These are phyloP conservation scores for Dicycla oo DNA, from an alignment of 2,888 invertebrate species.

Conservation along the genomic window DNA sequence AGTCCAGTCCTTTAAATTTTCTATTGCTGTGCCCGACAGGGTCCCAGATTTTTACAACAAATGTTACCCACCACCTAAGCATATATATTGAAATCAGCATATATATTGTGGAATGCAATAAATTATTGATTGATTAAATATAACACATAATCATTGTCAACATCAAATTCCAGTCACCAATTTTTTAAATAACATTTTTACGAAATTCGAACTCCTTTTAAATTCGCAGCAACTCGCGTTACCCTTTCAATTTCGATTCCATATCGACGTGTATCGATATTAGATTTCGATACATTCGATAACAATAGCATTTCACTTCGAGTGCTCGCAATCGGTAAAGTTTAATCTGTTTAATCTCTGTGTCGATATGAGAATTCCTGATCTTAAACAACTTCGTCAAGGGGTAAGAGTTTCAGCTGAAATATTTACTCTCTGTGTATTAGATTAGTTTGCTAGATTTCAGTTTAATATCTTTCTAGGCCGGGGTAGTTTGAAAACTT, in stretches of 20 bases:
- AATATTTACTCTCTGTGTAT: slow-evolving; percentile 43
- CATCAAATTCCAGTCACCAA: not conserved
- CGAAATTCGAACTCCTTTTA: slow-evolving; percentile 9
- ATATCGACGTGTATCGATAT: slow-evolving; percentile 41
- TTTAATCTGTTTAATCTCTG: slow-evolving; percentile 62
- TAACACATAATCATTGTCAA: not conserved
- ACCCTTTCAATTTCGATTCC: slow-evolving; percentile 48
- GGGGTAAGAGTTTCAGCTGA: slow-evolving; percentile 33
- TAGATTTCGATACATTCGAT: slow-evolving; percentile 57
- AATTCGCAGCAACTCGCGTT: slow-evolving; percentile 42
- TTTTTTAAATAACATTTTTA: slow-evolving; percentile 18
- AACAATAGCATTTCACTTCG: slow-evolving; percentile 51
- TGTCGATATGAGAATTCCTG: slow-evolving; percentile 49
- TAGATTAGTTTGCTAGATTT: slow-evolving; percentile 51
- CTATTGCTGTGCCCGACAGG: too few relatives aligned
- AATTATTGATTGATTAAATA: too few relatives aligned
- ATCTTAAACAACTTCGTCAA: slow-evolving; percentile 32
- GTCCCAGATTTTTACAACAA: too few relatives aligned
- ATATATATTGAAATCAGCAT: too few relatives aligned
- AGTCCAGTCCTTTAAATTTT: too few relatives aligned
- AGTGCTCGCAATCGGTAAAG: slow-evolving; percentile 51
- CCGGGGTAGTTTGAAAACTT: slow-evolving; percentile 39
- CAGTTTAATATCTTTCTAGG: slow-evolving; percentile 49
- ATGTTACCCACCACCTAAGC: too few relatives aligned
- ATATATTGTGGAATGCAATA: too few relatives aligned